phyloP scores from a whole-genome alignment of 64 coral and sea anemone species.

The Cladopsammia gracilis region DNA sequence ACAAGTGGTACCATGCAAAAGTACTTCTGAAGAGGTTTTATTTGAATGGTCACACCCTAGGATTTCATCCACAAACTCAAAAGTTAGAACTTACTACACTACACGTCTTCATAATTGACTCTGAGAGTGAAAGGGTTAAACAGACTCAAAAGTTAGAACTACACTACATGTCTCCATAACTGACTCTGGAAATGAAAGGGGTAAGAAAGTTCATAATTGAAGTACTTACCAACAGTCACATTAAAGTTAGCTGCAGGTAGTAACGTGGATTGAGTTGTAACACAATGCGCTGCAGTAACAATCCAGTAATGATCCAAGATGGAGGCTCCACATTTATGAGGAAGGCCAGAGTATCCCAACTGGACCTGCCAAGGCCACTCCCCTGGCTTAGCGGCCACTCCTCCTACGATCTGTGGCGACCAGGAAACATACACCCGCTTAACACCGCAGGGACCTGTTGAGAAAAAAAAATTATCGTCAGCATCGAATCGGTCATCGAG shows the following conservation, averaged over 20 bases:
- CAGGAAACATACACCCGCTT: constrained; percentile 13
- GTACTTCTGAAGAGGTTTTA: too few relatives aligned
- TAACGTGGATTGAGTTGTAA: background rate
- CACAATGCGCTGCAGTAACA: constrained; percentile 71
- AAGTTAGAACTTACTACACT: too few relatives aligned
- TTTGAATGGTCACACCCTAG: too few relatives aligned
- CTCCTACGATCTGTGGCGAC: constrained; percentile 64
- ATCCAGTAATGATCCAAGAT: constrained; percentile 64
- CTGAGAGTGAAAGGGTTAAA: too few relatives aligned
- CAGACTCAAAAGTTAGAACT: too few relatives aligned
- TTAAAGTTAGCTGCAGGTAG: constrained; percentile 40
- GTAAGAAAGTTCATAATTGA: background rate
- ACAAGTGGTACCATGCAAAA: too few relatives aligned
- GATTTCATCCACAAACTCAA: too few relatives aligned
- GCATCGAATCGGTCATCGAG: background rate
- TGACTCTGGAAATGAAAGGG: background rate
- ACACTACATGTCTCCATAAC: too few relatives aligned
- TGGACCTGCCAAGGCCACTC: constrained; percentile 81
- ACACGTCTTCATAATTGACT: too few relatives aligned
- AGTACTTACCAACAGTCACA: constrained; percentile 62
- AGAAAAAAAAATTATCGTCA: background rate
- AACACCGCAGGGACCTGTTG: constrained; percentile 45
- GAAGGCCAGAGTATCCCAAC: constrained; percentile 32
- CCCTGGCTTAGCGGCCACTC: constrained; percentile 22
- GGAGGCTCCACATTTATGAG: constrained; percentile 67